Percentiles rank a stretch among this genome's conserved stretches.
These are phyloP conservation scores for Polyodon spathula DNA, from an alignment of 2,113 vertebrate genomes.

Conservation along the genomic window DNA sequence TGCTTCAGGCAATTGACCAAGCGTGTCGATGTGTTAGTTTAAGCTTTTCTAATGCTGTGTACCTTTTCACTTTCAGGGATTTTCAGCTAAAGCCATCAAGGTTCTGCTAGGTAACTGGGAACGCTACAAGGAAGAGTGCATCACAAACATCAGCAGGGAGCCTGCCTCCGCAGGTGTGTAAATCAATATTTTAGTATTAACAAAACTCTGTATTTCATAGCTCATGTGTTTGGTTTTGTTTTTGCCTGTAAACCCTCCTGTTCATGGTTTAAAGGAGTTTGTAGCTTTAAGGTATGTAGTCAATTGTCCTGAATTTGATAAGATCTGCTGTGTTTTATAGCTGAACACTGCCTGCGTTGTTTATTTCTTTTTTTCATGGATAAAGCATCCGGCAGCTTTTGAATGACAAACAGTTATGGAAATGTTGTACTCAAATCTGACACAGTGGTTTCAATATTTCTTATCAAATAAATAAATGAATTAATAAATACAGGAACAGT, in stretches of 20 bases:
- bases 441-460: no score
- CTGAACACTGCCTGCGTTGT: no score
- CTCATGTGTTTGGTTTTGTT: not conserved
- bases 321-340: no score
- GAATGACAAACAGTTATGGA: no score
- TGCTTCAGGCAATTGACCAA: not conserved
- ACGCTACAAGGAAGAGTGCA: slow-evolving; percentile 53
- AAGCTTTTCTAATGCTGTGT: not conserved
- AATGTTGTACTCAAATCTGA: no score
- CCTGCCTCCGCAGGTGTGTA: slow-evolving; percentile 44
- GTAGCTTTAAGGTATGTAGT: no score
- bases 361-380: no score
- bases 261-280: no score
- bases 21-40: not conserved
- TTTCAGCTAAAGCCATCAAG: slow-evolving; percentile 44
- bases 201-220: not conserved
- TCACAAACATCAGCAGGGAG: slow-evolving; percentile 31
- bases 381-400: no score
- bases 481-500: not conserved
- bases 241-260: no score
- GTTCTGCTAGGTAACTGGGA: slow-evolving; percentile 54
- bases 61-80: slow-evolving; percentile 36
- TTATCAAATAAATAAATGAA: no score
- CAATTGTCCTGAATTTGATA: no score
- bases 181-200: not conserved